Conservation (phyloP, 2,797 vertebrate species). For the Denticeps clupeoides region DNA sequence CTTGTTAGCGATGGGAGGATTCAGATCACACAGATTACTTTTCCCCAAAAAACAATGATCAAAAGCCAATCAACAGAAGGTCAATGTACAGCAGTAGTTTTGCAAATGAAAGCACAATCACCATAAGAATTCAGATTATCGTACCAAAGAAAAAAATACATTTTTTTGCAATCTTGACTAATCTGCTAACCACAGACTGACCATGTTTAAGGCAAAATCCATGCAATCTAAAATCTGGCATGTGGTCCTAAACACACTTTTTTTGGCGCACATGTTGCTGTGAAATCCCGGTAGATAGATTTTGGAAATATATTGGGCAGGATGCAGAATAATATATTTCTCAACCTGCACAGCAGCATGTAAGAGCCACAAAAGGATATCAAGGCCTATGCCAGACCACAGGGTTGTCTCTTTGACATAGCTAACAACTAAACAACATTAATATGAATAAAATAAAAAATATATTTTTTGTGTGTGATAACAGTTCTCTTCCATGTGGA, state of each 20-base stretch:
- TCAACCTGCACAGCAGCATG: constrained; percentile 41
- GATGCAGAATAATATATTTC: constrained; percentile 55
- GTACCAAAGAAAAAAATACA: background rate
- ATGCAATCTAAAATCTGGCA: constrained; percentile 46
- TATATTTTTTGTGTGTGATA: no score
- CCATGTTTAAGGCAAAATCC: constrained; percentile 29
- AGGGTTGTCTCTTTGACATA: background rate
- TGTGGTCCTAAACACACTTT: constrained; percentile 37
- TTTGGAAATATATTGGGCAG: constrained; percentile 51
- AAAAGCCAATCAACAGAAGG: constrained; percentile 1
- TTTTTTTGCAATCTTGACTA: background rate
- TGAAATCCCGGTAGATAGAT: constrained; percentile 16
- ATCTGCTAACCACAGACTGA: no score
- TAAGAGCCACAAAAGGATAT: constrained; percentile 32
- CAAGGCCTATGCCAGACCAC: constrained; percentile 48
- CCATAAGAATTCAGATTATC: background rate
- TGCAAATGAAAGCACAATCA: background rate
- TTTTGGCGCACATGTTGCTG: constrained; percentile 40
- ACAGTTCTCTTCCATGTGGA: constrained; percentile 69
- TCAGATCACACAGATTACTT: constrained; percentile 38
- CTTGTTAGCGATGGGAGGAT: constrained; percentile 52
- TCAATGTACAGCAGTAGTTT: background rate
- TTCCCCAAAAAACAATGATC: background rate
- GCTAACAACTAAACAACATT: no score
- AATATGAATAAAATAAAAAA: no score